phyloP scores from a whole-genome alignment of 2,113 vertebrate genomes.

The Phycodurus eques region DNA sequence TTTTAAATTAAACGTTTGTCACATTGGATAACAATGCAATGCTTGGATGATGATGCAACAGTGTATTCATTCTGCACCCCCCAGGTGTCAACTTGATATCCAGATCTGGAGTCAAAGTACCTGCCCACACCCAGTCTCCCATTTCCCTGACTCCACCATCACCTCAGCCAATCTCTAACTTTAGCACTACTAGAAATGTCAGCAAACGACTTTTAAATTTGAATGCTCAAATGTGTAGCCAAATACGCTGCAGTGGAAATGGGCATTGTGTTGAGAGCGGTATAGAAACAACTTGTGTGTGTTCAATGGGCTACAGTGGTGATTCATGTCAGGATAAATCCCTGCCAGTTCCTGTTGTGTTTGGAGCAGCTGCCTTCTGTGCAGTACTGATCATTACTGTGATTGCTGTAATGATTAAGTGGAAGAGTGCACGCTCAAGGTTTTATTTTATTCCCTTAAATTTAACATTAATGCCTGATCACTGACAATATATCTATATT shows the following conservation, averaged over 20 bases:
- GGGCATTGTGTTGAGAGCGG: conserved; percentile 69
- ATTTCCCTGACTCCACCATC: background rate
- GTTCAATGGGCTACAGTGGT: conserved; percentile 67
- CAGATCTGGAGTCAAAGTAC: background rate
- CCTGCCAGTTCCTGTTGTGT: conserved; percentile 54
- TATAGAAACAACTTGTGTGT: conserved; percentile 66
- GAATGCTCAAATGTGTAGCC: conserved; percentile 66
- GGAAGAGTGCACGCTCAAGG: conserved; percentile 61
- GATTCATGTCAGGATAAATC: conserved; percentile 73
- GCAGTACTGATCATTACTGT: conserved; percentile 58
- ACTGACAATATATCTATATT: background rate
- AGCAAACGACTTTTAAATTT: conserved; percentile 45
- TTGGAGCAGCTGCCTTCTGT: conserved; percentile 51
- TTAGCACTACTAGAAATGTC: conserved; percentile 9
- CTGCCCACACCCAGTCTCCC: background rate
- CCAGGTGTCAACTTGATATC: conserved; percentile 46
- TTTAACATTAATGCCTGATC: background rate
- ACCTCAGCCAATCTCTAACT: background rate
- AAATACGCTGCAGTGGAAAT: conserved; percentile 67
- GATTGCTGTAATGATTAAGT: conserved; percentile 63
- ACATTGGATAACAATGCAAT: background rate
- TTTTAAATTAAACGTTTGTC: background rate
- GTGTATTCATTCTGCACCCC: background rate
- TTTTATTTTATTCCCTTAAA: conserved; percentile 1
- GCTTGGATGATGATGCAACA: background rate